Base-by-base conservation (phyloP, 1,140 invertebrate genomes). In the Triops cancriformis region DNA sequence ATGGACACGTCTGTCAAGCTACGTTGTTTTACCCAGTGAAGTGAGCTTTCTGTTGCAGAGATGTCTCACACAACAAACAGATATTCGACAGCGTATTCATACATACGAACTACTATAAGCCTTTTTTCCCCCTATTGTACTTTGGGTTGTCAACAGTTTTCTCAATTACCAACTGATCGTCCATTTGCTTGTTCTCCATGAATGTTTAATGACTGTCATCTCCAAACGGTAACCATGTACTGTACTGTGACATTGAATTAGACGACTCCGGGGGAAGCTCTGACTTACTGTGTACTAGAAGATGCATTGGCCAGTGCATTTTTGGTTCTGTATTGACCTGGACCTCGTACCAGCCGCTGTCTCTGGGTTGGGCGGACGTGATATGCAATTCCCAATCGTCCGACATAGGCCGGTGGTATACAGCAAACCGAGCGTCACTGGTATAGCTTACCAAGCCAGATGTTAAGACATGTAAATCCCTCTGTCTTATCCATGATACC, bases 271-370 rank as follows among this genome's bases (percentile, higher is more conserved):
- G 51, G 23, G 23, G 10, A 23, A n/a, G 6, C 18, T 18, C 51
- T 1, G 3, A 77, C 73, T 73, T 87, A 94, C 92, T 92, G 90
- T 93, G 90, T 76, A 94, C 90, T 28, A 86, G 87, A 26, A 92
- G 86, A 81, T 88, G 88, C 80, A 91, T 88, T 77, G 88, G 88
- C 80, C 89, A 86, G 84, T 92, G 93, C 84, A 91, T 89, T 84
- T 92, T 92, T 23, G 91, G 91, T 81, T 93, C 90, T 1, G 91
- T 92, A 83, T 92, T 92, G 81, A 93, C 88, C 84, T 93, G 92
- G 81, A 93, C 95, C 84, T 95, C 91, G 85, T 93, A 93, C 64
- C 88, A 86, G 41, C 92, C 92, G 14, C 88, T 86, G 83, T 94
- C 92, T 10, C 86, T 82, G 79, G 86, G 83, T 76, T 87, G 87